Conservation (phyloP, 2,888 invertebrate genomes). For the Hesperia comma region DNA sequence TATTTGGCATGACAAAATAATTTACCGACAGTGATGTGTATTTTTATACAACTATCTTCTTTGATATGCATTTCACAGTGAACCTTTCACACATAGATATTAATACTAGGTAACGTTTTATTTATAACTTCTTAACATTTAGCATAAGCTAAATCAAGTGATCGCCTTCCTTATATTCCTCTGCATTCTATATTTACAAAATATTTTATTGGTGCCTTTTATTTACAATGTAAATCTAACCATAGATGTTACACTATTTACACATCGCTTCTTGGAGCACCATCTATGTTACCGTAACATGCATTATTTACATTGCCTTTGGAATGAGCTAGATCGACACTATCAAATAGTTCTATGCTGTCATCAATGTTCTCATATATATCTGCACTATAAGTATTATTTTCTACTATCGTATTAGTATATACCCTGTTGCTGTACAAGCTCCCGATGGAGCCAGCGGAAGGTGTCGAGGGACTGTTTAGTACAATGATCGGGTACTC, state of each 20-base stretch:
- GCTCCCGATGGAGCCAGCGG: slow-evolving; percentile 63
- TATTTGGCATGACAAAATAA: slow-evolving; percentile 6
- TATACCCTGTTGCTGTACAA: slow-evolving; percentile 77
- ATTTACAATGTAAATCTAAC: slow-evolving; percentile 12
- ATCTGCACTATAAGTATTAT: slow-evolving; percentile 62
- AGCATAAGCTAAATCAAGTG: not conserved
- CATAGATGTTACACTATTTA: slow-evolving; percentile 47
- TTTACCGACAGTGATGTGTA: not conserved
- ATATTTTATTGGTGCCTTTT: slow-evolving; percentile 15
- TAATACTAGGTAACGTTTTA: not conserved
- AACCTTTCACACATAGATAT: slow-evolving; percentile 4
- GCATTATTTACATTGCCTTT: slow-evolving; percentile 63
- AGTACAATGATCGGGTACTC: slow-evolving; percentile 71
- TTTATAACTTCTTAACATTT: not conserved
- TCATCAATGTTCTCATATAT: slow-evolving; percentile 61
- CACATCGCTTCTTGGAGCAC: slow-evolving; percentile 60
- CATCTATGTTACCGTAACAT: slow-evolving; percentile 55
- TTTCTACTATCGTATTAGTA: slow-evolving; percentile 68
- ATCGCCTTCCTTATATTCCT: not conserved
- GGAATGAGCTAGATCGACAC: slow-evolving; percentile 71
- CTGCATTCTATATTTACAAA: not conserved
- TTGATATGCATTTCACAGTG: slow-evolving; percentile 17
- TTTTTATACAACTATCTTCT: slow-evolving; percentile 1
- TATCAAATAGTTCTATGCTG: slow-evolving; percentile 52
- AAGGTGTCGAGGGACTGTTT: slow-evolving; percentile 75